phyloP scores from a whole-genome alignment of 2,797 vertebrate species.

The Lepilemur ruficaudatus region DNA sequence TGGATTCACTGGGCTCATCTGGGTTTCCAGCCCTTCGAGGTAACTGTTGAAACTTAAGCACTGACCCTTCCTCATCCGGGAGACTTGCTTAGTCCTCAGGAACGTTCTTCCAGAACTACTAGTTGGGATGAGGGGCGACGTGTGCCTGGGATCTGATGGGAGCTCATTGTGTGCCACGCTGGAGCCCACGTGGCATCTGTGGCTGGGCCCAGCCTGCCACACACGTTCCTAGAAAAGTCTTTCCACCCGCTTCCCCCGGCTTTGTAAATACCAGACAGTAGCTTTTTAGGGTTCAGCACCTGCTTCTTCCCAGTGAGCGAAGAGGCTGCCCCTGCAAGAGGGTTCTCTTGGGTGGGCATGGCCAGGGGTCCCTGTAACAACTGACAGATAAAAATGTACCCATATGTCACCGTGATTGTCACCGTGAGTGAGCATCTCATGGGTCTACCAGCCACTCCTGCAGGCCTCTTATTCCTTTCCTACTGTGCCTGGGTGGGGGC shows the following conservation, averaged over 20 bases:
- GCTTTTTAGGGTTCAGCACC: background rate
- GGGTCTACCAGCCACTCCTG: background rate
- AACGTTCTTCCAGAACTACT: background rate
- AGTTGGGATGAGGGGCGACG: too few relatives aligned
- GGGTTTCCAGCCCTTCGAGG: background rate
- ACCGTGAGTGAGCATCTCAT: background rate
- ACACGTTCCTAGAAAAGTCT: background rate
- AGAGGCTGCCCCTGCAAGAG: background rate
- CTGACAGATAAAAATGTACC: background rate
- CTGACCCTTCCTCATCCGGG: accelerated
- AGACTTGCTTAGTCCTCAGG: background rate
- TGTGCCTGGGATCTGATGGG: background rate
- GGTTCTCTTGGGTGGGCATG: background rate
- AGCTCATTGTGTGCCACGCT: accelerated
- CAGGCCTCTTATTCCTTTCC: background rate
- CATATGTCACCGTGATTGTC: background rate
- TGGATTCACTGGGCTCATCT: background rate
- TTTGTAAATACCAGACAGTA: background rate
- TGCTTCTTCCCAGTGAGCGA: background rate
- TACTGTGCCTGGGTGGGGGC: background rate
- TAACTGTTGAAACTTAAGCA: background rate
- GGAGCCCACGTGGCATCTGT: background rate
- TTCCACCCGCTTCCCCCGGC: accelerated
- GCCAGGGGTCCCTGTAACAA: background rate
- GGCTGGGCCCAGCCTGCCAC: background rate